Conservation (phyloP, 1,140 invertebrate genomes). For the Olivierus martensii region DNA sequence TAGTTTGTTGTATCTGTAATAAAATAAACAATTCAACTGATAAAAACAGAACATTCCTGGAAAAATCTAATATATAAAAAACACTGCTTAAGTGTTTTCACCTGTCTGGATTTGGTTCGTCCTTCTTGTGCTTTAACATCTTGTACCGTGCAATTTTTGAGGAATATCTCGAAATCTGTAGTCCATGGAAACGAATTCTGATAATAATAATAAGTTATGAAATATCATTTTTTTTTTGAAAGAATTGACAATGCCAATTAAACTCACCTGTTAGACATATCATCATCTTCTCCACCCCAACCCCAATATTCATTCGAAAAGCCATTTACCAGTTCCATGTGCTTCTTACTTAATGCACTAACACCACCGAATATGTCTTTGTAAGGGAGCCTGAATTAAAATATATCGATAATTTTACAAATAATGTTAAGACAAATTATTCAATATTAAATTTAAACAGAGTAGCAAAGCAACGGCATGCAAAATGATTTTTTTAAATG, state of each 20-base stretch:
- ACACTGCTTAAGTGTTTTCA: slow-evolving; percentile 32
- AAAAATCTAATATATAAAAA: too few relatives aligned
- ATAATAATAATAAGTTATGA: too few relatives aligned
- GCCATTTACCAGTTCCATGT: slow-evolving; percentile 70
- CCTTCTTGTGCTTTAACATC: slow-evolving; percentile 77
- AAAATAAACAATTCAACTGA: not conserved
- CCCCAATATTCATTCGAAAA: slow-evolving; percentile 88
- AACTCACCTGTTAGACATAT: slow-evolving; percentile 59
- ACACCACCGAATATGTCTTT: slow-evolving; percentile 50
- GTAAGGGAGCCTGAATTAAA: slow-evolving; percentile 23
- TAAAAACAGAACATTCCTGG: not conserved
- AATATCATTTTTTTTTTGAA: not conserved
- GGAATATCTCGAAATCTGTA: slow-evolving; percentile 74
- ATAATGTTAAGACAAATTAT: too few relatives aligned
- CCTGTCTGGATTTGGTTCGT: slow-evolving; percentile 77
- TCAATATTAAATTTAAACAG: too few relatives aligned
- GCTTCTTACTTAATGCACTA: slow-evolving; percentile 62
- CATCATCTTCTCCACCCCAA: slow-evolving; percentile 87
- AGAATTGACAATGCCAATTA: not conserved
- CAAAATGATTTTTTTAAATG: too few relatives aligned
- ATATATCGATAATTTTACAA: too few relatives aligned
- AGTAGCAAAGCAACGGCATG: too few relatives aligned
- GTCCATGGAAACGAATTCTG: slow-evolving; percentile 51
- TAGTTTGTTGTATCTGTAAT: slow-evolving; percentile 55
- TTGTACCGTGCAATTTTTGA: slow-evolving; percentile 73